Base-by-base conservation (phyloP, 35 echinoderm and acorn worm species). In the Chiridota heheva region DNA sequence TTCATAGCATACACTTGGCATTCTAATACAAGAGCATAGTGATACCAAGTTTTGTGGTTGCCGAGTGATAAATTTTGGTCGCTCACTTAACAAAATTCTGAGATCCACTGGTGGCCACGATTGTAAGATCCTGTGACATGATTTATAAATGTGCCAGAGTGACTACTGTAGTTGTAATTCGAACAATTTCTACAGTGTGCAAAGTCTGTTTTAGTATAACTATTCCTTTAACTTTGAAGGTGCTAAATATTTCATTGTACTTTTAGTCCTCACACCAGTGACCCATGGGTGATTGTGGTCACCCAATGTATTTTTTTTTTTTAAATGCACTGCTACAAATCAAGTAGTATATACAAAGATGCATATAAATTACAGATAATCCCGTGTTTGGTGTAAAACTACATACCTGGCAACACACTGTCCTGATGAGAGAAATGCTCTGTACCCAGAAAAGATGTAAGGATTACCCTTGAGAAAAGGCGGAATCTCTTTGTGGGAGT, bases 381-480 rank as follows among this genome's bases (percentile, higher is more conserved):
- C 17, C 5, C 16, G 20, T 72, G 2, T 32, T 30, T 37, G 20
- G 34, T 60, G 16, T 15, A 20, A 30, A 7, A 40, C n/a, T 37
- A 25, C 65, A 67, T 84, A 97, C 93, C 93, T 97, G 59, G 83
- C 61, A 2, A 97, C 40, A 71, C 93, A 97, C 37, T 91, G 84
- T 37, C 84, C 81, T 26, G 83, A 83, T 13, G 93, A 87, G 22
- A 97, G 61, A 16, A 72, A 77, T 33, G 60, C 66, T 61, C 89
- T 36, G 84, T 97, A 97, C n/a, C 93, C 93, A 25, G 61, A 63
- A 4, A 57, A 32, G 36, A 97, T 91, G 63, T 79, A 97, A 30
- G 87, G 84, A 48, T 97, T 97, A 18, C 89, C 89, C 39, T 97
- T 63, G 1, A 97, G 80, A 57, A 86, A 97, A 44, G 87, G 84